These are phyloP conservation scores for Hirudinaria manillensis DNA, from an alignment of 2,888 invertebrate species.

Conservation along the genomic window DNA sequence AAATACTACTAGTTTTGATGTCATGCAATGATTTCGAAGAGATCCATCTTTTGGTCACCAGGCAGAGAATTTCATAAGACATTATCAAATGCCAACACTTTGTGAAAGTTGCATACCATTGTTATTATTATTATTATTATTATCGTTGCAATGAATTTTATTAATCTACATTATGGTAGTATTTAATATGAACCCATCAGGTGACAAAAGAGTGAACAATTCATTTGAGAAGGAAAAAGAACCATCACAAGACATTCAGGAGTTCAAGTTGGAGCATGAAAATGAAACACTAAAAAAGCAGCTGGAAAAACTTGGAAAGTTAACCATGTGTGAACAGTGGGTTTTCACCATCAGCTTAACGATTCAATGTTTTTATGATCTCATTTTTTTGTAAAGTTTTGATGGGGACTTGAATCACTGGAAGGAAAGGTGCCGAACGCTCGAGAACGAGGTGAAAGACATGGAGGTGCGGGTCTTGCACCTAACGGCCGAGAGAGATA, in stretches of 20 bases:
- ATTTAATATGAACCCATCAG: too few species aligned
- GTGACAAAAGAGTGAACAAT: not conserved
- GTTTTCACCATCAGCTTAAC: not conserved
- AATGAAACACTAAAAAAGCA: constrained; percentile 35
- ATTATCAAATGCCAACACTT: too few species aligned
- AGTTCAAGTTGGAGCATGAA: constrained; percentile 29
- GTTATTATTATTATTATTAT: too few species aligned
- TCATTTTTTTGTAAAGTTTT: not conserved
- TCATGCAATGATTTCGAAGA: too few species aligned
- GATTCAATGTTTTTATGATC: not conserved
- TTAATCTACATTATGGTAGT: too few species aligned
- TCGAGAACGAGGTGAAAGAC: not conserved
- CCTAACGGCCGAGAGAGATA: not conserved
- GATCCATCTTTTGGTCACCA: too few species aligned
- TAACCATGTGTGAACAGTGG: constrained; percentile 16
- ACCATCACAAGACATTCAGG: not conserved
- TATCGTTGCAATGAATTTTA: too few species aligned
- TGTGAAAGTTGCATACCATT: too few species aligned
- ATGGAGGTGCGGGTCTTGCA: not conserved
- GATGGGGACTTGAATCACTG: not conserved
- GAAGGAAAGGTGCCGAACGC: not conserved
- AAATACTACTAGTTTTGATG: too few species aligned
- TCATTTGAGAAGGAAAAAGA: not conserved
- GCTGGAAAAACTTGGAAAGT: constrained; percentile 37
- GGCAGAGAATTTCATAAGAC: too few species aligned